Percentiles rank a stretch among this genome's conserved stretches.
phyloP scores from a whole-genome alignment of 2,888 invertebrate species.

The Eudasyphora cyanicolor region DNA sequence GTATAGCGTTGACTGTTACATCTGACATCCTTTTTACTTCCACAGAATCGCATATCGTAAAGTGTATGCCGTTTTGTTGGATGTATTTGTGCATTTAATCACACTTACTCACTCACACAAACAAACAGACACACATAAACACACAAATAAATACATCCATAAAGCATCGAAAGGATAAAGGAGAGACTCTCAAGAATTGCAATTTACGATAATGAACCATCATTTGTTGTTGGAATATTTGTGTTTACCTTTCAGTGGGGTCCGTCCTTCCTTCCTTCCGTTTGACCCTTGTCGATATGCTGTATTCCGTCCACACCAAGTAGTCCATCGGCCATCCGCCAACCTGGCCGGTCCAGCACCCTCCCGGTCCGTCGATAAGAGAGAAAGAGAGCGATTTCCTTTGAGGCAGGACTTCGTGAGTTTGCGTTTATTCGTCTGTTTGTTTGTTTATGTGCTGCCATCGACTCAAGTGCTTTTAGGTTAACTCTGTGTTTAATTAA shows the following conservation, averaged over 20 bases:
- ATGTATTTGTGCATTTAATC: constrained; percentile 5
- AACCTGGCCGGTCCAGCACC: background rate
- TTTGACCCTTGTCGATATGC: background rate
- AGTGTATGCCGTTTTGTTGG: background rate
- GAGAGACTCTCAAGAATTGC: constrained; percentile 31
- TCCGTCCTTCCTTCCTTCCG: background rate
- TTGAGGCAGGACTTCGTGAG: background rate
- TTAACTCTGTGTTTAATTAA: constrained; percentile 28
- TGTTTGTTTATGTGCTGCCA: constrained; percentile 10
- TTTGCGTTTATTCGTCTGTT: constrained; percentile 18
- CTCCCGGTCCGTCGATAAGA: background rate
- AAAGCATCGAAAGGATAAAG: background rate
- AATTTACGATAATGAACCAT: constrained; percentile 46
- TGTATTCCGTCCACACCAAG: background rate
- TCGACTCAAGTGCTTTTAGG: constrained; percentile 25
- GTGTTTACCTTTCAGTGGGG: constrained; percentile 21
- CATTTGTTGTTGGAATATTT: constrained; percentile 26
- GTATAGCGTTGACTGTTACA: background rate
- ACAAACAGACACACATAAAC: too few species aligned
- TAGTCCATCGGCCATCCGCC: background rate
- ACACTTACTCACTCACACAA: background rate
- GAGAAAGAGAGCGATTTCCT: constrained; percentile 7
- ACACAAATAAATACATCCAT: too few species aligned
- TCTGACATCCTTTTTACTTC: background rate
- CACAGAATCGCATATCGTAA: background rate